Evolutionary conservation across 2,888 invertebrate genomes (phyloP).

Genomic region (Agelastica alni): DNA sequence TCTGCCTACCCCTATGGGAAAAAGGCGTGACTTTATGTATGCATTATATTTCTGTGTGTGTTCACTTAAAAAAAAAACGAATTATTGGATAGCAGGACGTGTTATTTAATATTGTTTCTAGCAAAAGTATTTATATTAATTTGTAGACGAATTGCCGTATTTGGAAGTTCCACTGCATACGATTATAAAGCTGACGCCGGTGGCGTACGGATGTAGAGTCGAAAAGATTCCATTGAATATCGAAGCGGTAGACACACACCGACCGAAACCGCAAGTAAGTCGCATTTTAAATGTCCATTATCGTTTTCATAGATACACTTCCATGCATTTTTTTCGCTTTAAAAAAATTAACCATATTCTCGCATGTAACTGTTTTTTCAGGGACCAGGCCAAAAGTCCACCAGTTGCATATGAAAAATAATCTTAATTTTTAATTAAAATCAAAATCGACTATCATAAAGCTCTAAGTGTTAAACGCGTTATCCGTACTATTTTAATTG

Average conservation of each 20-base stretch:
- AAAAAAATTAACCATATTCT: slow-evolving; percentile 23
- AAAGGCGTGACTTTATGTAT: too few species aligned
- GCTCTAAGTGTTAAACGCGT: too few species aligned
- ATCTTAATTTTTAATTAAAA: too few species aligned
- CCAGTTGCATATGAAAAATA: slow-evolving; percentile 29
- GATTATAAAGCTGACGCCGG: slow-evolving; percentile 95
- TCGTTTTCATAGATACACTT: neutral
- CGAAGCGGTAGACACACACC: slow-evolving; percentile 95
- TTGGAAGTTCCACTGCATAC: slow-evolving; percentile 91
- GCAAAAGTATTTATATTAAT: slow-evolving; percentile 8
- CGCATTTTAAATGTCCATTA: slow-evolving; percentile 9
- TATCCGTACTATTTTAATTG: too few species aligned
- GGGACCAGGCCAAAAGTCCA: slow-evolving; percentile 48
- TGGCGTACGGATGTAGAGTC: slow-evolving; percentile 97
- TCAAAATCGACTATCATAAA: too few species aligned
- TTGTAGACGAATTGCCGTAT: slow-evolving; percentile 85
- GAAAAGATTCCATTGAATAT: slow-evolving; percentile 91
- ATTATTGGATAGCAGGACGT: too few species aligned
- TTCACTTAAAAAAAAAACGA: too few species aligned
- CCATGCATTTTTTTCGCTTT: slow-evolving; percentile 9
- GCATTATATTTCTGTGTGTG: too few species aligned
- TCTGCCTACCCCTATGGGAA: too few species aligned
- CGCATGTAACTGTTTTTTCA: slow-evolving; percentile 49
- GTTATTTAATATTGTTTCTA: neutral
- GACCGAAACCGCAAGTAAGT: slow-evolving; percentile 83